Evolutionary conservation across 1,140 invertebrate species (phyloP), one percentile per base, ranked within the genome.

Genomic region (Centruroides sculpturatus): DNA sequence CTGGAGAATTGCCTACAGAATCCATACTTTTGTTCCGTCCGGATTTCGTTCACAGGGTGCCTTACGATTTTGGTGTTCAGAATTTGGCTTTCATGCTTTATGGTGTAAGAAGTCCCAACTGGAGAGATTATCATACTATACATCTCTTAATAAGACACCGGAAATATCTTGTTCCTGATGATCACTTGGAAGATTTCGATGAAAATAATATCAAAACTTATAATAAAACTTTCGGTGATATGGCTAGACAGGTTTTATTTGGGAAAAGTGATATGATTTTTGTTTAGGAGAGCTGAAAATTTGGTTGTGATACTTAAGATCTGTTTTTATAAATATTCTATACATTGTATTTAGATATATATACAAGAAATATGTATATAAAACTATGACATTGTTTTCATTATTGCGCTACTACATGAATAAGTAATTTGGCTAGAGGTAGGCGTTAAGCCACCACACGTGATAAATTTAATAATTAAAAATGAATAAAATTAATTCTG

Each of bases 1-100:
- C 70, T 9, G 71, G 71, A 12, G 69, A 72, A 51, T 59, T 69
- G n/a, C 71, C 71, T 9, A 73, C 71, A 1, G 51, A 55, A 12
- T 56, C 63, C 12, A 67, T 72, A 41, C 63, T 72, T 5, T 48
- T 63, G 13, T 48, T 52, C 46, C 47, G 65, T 35, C 71, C 71
- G 7, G 56, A 67, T 23, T 56, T 73, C 7, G 71, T 73, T 11
- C 71, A 72, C 54, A 61, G 71, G 51, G 71, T 69, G 5, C 65
- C 56, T 13, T 60, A 57, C 53, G 58, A 65, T 23, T 71, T 72
- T 60, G 71, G 71, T 9, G 71, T 72, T 47, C 68, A 72, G 49
- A 64, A 66, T 58, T 47, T 71, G 9, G 57, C 66, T 11, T 60
- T 62, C 35, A 52, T 64, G 10, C 52, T 72, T 3, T 72, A 71